A percentile compares a stretch with the other conserved stretches of the same genome.
Evolutionary conservation across 2,888 invertebrate genomes (phyloP).

Genomic region (Arctia plantaginis): DNA sequence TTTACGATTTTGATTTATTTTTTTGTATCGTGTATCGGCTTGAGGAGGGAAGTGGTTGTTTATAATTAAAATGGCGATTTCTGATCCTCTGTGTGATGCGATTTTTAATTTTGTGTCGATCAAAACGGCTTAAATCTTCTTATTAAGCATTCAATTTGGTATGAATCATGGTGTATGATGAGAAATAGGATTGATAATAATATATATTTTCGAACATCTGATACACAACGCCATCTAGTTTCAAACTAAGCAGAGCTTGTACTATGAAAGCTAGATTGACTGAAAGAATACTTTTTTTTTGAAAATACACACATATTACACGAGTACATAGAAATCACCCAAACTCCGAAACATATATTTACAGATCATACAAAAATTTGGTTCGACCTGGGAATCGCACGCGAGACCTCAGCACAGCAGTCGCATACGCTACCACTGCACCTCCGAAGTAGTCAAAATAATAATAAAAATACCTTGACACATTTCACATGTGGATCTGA

Average conservation of each 20-base stretch:
- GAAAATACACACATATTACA: too few relatives aligned
- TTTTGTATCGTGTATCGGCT: slow-evolving; percentile 80
- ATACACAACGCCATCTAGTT: not conserved
- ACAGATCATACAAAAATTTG: too few relatives aligned
- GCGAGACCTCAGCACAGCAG: too few relatives aligned
- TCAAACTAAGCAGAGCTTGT: not conserved
- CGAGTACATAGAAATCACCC: too few relatives aligned
- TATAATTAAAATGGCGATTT: slow-evolving; percentile 85
- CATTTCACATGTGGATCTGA: too few relatives aligned
- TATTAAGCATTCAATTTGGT: slow-evolving; percentile 44
- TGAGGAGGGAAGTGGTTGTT: slow-evolving; percentile 64
- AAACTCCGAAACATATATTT: too few relatives aligned
- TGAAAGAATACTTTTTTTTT: too few relatives aligned
- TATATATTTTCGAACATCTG: slow-evolving; percentile 1
- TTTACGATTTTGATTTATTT: slow-evolving; percentile 83
- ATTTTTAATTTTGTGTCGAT: slow-evolving; percentile 77
- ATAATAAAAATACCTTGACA: too few relatives aligned
- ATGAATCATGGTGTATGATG: slow-evolving; percentile 34
- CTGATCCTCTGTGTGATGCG: slow-evolving; percentile 58
- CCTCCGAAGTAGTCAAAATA: too few relatives aligned
- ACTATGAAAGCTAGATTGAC: too few relatives aligned
- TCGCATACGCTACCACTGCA: too few relatives aligned
- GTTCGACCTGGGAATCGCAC: too few relatives aligned
- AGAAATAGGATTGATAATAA: slow-evolving; percentile 16
- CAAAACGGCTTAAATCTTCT: slow-evolving; percentile 65